phyloP scores from a whole-genome alignment of 2,888 invertebrate genomes.

The Drosophila villosipedis region DNA sequence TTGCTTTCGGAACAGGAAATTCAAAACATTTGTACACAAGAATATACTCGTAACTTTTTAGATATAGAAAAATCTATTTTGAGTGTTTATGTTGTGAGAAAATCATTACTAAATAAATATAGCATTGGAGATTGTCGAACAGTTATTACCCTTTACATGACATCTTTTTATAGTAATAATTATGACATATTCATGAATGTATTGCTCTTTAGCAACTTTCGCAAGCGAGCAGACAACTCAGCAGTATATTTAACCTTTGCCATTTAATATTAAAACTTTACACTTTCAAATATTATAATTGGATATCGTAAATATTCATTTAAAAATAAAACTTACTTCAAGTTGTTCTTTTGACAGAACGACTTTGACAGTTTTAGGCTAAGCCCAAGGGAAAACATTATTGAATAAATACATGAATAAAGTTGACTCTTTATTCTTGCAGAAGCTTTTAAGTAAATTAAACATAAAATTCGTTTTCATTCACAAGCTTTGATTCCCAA shows the following conservation, averaged over 20 bases:
- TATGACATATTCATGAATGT: background rate
- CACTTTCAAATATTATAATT: background rate
- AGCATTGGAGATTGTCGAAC: background rate
- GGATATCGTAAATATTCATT: background rate
- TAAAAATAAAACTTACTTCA: background rate
- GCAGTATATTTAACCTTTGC: background rate
- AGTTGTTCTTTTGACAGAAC: background rate
- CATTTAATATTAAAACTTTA: background rate
- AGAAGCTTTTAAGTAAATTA: slow-evolving; percentile 4
- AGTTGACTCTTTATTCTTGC: background rate
- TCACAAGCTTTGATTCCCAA: background rate
- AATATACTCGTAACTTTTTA: background rate
- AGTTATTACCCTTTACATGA: background rate
- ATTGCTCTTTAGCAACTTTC: background rate
- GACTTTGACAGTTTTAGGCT: slow-evolving; percentile 4
- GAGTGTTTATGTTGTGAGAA: background rate
- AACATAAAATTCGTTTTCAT: background rate
- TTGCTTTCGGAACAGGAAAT: slow-evolving; percentile 41
- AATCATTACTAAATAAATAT: background rate
- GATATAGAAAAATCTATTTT: background rate
- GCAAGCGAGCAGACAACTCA: background rate
- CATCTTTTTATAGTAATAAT: background rate
- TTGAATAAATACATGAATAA: background rate
- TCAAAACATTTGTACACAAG: slow-evolving; percentile 27
- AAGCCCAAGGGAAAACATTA: background rate